Base-by-base conservation (phyloP, 92 coral and sea anemone species). In the Umimayanthus chanpuru region DNA sequence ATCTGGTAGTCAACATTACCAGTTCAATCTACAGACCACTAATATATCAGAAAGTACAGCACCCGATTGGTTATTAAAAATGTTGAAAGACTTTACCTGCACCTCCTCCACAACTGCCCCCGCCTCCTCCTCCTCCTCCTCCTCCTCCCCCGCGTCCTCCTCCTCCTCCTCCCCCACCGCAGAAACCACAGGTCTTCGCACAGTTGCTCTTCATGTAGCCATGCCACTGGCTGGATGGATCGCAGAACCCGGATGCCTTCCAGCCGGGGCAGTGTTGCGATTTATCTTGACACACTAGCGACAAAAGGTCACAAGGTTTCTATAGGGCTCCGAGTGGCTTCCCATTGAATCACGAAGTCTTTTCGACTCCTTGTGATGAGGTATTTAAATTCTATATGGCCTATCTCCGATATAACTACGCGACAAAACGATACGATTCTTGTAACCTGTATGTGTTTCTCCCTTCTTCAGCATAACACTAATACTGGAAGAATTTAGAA, bases 191-290 rank as follows among this genome's bases (percentile, higher is more conserved):
- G 1, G 98, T 89, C 90, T 96, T 93, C 32, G 81, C 72, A 74
- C 98, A 96, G 76, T 94, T 96, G 14, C 2, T 26, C 73, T 96
- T 94, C 98, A 96, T 94, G 91, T 92, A 96, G n/a, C 2, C 5
- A 56, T 94, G 85, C 79, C 86, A 94, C 82, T 89, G 85, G 73
- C 92, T 85, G 23, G 85, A 77, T 2, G 41, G 23, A 2, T 65
- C 91, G 71, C 98, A 96, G 77, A 47, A 96, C 12, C 98, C 98
- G n/a, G 14, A 39, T 4, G 9, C 61, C 29, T 93, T 96, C 98
- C 98, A 96, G 49, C 93, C 89, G 10, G 83, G 1, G 71, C 98
- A 96, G 89, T 92, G 74, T 66, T 66, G 23, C 64, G 87, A 73
- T 86, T 90, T 92, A 86, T 96, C 98, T 9, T 12, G 15, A 72